phyloP scores from a whole-genome alignment of 2,113 vertebrate genomes.

The Channa argus region DNA sequence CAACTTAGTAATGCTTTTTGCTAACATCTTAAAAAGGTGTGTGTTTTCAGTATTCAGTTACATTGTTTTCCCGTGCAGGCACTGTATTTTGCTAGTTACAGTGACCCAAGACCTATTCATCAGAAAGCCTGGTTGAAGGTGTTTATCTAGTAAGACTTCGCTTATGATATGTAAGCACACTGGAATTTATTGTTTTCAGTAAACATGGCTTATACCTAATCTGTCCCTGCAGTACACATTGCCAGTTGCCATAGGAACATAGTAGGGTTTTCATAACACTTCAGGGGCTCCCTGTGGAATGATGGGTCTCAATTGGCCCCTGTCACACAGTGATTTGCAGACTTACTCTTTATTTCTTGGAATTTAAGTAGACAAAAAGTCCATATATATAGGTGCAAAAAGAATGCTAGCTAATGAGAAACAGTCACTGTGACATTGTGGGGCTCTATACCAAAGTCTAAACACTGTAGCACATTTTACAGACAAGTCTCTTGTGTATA shows the following conservation, averaged over 20 bases:
- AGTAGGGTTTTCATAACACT: conserved; percentile 70
- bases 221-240: conserved; percentile 52
- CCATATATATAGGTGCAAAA: conserved; percentile 35
- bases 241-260: conserved; percentile 71
- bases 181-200: conserved; percentile 82
- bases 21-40: conserved; percentile 40
- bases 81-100: conserved; percentile 53
- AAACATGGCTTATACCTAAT: conserved; percentile 74
- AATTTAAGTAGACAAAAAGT: conserved; percentile 55
- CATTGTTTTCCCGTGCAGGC: neutral
- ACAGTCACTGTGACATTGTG: conserved; percentile 56
- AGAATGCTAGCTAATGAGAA: conserved; percentile 68
- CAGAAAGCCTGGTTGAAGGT: conserved; percentile 33
- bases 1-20: conserved; percentile 32
- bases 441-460: conserved; percentile 68
- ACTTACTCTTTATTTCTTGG: conserved; percentile 17
- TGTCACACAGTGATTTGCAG: conserved; percentile 25
- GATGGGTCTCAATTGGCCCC: conserved; percentile 40
- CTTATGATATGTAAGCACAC: conserved; percentile 66
- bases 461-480: conserved; percentile 72
- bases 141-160: conserved; percentile 23
- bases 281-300: conserved; percentile 39
- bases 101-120: conserved; percentile 38
- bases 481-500: conserved; percentile 59
- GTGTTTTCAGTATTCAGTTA: conserved; percentile 55